Evolutionary conservation across 2,797 vertebrate species (phyloP), one percentile per base, ranked within the genome.

Genomic region (Merluccius polli): DNA sequence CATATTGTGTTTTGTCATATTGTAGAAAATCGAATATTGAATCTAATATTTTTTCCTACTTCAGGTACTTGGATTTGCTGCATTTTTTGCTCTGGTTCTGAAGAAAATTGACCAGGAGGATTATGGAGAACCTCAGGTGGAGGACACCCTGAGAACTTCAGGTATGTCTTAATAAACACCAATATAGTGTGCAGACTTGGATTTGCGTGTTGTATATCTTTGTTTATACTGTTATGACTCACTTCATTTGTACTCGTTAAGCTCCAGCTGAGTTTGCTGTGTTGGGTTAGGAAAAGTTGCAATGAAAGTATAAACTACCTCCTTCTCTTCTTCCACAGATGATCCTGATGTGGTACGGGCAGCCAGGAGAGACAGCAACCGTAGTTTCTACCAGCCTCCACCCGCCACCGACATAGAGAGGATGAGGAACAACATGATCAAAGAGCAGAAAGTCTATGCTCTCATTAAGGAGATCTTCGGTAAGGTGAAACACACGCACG

Each of bases 61-160:
- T 13, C 84, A 98, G 97, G 98, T 99, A 75, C 90, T 99, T 83
- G 97, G 97, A 69, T 99, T 98, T 90, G 96, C 97, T 78, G 95
- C 96, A 78, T 99, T 98, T 89, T 99, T 99, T 87, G 95, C 97
- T 70, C 93, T 99, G 63, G 96, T 98, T 83, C 89, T 98, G 77
- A 98, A 97, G 89, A 96, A 93, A 77, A 89, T 95, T 8, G 98
- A 98, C 76, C 93, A 95, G 1, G 95, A 99, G 71, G 97, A 98
- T 68, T 96, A 95, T 13, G 93, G 91, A 80, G 91, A 93, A 33
- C 88, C 92, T 71, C 81, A 88, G 59, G 85, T 97, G 36, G 91
- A 91, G 0, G 92, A 90, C 1, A 78, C 77, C 35, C 83, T 96
- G 38, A 83, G 86, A 79, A 85, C 87, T 67, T 65, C 93, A 94